Percentiles rank a stretch among this genome's conserved stretches.
Evolutionary conservation across 2,888 invertebrate species (phyloP).

Genomic region (Ennomos fuscantarius): DNA sequence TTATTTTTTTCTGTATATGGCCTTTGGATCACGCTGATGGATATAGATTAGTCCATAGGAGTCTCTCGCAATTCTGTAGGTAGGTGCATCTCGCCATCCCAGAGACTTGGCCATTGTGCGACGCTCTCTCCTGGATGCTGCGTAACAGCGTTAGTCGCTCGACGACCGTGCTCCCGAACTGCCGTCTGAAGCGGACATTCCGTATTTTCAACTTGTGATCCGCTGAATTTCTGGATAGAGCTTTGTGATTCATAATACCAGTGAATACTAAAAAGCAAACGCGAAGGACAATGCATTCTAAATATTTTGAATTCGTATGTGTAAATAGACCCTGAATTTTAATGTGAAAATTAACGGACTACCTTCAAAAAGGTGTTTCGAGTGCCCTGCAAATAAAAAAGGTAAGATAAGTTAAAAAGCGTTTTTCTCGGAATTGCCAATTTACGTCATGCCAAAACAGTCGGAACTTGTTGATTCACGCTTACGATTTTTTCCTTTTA

Average conservation of each 20-base stretch:
- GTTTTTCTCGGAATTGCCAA: slow-evolving; percentile 17
- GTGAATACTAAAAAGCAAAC: slow-evolving; percentile 15
- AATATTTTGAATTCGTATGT: slow-evolving; percentile 2
- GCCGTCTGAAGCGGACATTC: slow-evolving; percentile 35
- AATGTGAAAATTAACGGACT: slow-evolving; percentile 26
- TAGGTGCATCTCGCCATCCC: slow-evolving; percentile 15
- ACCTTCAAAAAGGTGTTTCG: slow-evolving; percentile 16
- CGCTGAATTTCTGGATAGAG: slow-evolving; percentile 18
- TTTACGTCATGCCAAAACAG: slow-evolving; percentile 4
- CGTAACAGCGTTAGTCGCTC: slow-evolving; percentile 56
- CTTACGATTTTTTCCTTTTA: slow-evolving; percentile 10
- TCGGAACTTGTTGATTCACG: slow-evolving; percentile 26
- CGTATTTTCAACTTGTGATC: slow-evolving; percentile 12
- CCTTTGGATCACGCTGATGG: too few relatives aligned
- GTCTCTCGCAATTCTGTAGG: too few relatives aligned
- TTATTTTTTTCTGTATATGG: too few relatives aligned
- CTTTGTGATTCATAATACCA: neutral
- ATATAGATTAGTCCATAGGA: too few relatives aligned
- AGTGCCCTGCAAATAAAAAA: slow-evolving; percentile 28
- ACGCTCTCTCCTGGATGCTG: slow-evolving; percentile 4
- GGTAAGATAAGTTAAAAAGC: slow-evolving; percentile 27
- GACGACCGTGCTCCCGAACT: slow-evolving; percentile 56
- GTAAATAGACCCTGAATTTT: slow-evolving; percentile 15
- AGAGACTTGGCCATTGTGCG: slow-evolving; percentile 32
- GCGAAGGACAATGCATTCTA: slow-evolving; percentile 17